Conservation (phyloP, 2,888 invertebrate genomes). For the Drosophila niveifrons region DNA sequence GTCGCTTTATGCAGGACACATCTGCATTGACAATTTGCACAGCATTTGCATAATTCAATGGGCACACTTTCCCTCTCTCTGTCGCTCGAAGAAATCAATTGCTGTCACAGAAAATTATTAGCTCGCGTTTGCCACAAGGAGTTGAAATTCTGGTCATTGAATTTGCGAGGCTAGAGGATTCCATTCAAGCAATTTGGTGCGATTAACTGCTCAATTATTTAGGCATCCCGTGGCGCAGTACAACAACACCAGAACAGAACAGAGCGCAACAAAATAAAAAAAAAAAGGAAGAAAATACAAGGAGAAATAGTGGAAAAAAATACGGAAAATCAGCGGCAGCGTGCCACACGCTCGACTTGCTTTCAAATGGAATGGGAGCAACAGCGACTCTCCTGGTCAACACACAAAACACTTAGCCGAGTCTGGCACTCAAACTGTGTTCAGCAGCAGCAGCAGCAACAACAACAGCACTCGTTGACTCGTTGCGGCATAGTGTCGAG, state of each 20-base stretch:
- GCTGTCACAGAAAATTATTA: slow-evolving; percentile 58
- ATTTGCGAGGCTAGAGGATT: slow-evolving; percentile 36
- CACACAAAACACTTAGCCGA: slow-evolving; percentile 71
- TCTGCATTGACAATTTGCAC: slow-evolving; percentile 64
- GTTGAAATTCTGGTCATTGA: slow-evolving; percentile 23
- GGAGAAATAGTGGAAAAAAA: background rate
- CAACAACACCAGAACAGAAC: slow-evolving; percentile 6
- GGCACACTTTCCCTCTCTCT: slow-evolving; percentile 32
- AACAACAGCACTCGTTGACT: slow-evolving; percentile 9
- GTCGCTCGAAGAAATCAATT: slow-evolving; percentile 63
- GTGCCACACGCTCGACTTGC: slow-evolving; percentile 44
- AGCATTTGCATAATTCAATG: slow-evolving; percentile 78
- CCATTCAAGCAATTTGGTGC: slow-evolving; percentile 77
- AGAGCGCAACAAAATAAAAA: background rate
- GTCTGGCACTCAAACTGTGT: slow-evolving; percentile 10
- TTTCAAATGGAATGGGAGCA: slow-evolving; percentile 54
- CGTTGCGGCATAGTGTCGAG: slow-evolving; percentile 6
- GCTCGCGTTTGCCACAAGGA: slow-evolving; percentile 24
- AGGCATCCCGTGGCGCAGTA: slow-evolving; percentile 58
- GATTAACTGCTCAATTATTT: slow-evolving; percentile 81
- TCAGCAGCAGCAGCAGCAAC: slow-evolving; percentile 4
- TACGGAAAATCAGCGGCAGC: slow-evolving; percentile 49
- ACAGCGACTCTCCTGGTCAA: slow-evolving; percentile 51
- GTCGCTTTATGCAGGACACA: slow-evolving; percentile 43
- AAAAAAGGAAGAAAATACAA: background rate